Evolutionary conservation across 2,113 vertebrate genomes (phyloP).

Genomic region (Anhinga rufa): DNA sequence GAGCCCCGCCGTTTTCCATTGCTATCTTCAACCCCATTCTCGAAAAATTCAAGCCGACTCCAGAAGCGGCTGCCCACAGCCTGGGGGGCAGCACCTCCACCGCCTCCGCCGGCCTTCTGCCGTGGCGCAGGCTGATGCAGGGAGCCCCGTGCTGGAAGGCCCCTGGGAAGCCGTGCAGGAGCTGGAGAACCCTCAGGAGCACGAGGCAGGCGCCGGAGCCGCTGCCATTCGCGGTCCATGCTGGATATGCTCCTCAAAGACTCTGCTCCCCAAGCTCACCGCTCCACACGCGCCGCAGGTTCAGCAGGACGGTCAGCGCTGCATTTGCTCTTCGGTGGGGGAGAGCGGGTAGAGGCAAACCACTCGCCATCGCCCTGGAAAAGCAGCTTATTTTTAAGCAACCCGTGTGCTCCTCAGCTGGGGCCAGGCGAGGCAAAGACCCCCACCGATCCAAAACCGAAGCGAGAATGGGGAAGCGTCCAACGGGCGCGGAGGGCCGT

Average conservation of each 20-base stretch:
- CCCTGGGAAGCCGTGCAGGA: background rate
- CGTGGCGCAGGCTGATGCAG: background rate
- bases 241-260: too few relatives aligned
- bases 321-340: background rate
- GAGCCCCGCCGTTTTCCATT: background rate
- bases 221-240: background rate
- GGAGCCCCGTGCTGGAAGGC: background rate
- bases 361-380: background rate
- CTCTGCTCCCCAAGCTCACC: background rate
- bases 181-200: background rate
- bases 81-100: background rate
- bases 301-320: background rate
- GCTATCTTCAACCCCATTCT: background rate
- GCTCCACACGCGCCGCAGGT: background rate
- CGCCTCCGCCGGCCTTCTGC: background rate
- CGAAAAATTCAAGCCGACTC: background rate
- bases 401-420: too few relatives aligned
- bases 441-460: background rate
- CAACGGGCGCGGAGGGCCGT: too few relatives aligned
- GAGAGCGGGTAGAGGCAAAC: too few relatives aligned
- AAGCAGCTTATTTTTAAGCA: background rate
- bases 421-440: background rate
- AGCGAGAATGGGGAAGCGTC: background rate
- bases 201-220: background rate
- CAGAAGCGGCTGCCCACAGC: rapidly evolving